Base-by-base conservation (phyloP, 2,797 vertebrate genomes). In the Zenarchopterus dispar region DNA sequence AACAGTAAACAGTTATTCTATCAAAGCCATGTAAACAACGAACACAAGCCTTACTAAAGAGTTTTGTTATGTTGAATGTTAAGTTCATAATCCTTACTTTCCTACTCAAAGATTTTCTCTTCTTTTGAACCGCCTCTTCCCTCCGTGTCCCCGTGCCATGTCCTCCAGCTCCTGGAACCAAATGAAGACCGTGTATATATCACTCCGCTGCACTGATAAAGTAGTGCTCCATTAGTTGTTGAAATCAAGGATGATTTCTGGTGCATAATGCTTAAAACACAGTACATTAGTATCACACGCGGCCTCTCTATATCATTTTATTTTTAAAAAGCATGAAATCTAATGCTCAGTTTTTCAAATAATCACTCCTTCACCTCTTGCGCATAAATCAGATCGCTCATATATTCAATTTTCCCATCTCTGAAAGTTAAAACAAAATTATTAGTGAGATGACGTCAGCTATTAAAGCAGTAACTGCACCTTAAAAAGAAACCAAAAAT, bases 181-280 rank as follows among this genome's bases (percentile, higher is more conserved):
- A 90, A 84, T 84, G 86, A 78, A 88, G 88, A 90, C 76, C 89
- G 73, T 84, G 71, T 26, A 58, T 61, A 46, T 88, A 93, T 94
- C 89, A 62, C 85, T 94, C 92, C 94, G 93, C 93, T 8, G n/a
- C 15, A 18, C 70, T 49, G 47, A 88, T 62, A 80, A 89, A 85
- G 42, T 79, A 86, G 88, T 81, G 21, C 88, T 13, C 41, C 11
- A 28, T 58, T 65, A 61, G 15, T 54, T 5, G 56, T 49, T 53
- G 1, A 7, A 16, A 7, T 50, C 0, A 1, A 7, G 2, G 1
- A 13, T 0, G 1, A 8, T 24, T 57, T 41, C 4, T 0, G 6
- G 6, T 19, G 8, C 39, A 8, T 42, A 41, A 5, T 0, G 1
- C 2, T 2, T 8, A 7, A 6, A 41, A 61, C 4, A 16, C 1